Percentiles rank a stretch among this genome's conserved stretches.
Evolutionary conservation across 2,888 invertebrate genomes (phyloP).

Genomic region (Ferrisia virgata): DNA sequence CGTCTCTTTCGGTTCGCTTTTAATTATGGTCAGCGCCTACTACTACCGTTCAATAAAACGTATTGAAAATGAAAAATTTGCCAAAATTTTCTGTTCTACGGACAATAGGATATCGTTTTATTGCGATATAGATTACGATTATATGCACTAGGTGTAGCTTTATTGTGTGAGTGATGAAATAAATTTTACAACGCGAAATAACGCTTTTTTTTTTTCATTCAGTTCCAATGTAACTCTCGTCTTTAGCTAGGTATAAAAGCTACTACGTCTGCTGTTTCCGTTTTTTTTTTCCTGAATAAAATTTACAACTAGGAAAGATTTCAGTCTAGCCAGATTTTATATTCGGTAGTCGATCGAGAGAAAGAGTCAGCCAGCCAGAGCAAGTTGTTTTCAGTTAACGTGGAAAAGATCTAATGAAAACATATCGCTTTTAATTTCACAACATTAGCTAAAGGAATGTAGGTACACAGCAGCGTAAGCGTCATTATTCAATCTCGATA

Average conservation of each 20-base stretch:
- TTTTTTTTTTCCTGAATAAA: background rate
- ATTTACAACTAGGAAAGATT: background rate
- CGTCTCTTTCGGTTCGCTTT: background rate
- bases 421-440: conserved; percentile 19
- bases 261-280: too few relatives aligned
- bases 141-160: too few relatives aligned
- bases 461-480: background rate
- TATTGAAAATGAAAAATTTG: background rate
- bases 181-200: too few relatives aligned
- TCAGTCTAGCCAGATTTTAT: background rate
- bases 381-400: background rate
- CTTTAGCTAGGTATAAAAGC: too few relatives aligned
- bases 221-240: too few relatives aligned
- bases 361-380: background rate
- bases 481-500: conserved; percentile 25
- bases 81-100: background rate
- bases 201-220: too few relatives aligned
- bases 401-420: background rate
- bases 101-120: too few relatives aligned
- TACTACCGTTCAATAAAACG: background rate
- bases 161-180: too few relatives aligned
- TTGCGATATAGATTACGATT: background rate
- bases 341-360: background rate
- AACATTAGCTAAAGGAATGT: background rate
- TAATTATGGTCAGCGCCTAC: background rate